Percentiles rank a stretch among this genome's conserved stretches.
Evolutionary conservation across 2,113 vertebrate genomes (phyloP).

Genomic region (Daubentonia madagascariensis): DNA sequence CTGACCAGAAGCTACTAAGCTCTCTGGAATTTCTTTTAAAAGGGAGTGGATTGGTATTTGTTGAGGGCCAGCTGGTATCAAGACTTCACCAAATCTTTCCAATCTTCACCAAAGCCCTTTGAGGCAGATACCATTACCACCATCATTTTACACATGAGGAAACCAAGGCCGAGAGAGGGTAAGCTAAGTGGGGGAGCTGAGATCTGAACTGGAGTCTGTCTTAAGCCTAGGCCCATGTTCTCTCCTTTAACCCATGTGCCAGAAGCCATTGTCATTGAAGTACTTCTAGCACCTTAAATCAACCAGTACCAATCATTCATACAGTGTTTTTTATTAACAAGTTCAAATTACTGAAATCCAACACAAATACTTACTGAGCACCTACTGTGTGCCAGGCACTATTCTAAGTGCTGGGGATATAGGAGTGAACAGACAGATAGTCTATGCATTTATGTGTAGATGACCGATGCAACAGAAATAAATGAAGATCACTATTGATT

Average conservation of each 20-base stretch:
- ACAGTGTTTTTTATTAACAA: background rate
- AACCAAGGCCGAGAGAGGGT: background rate
- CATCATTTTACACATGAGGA: background rate
- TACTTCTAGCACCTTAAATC: background rate
- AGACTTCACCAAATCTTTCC: background rate
- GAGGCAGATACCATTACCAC: background rate
- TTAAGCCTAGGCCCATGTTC: background rate
- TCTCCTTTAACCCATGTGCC: background rate
- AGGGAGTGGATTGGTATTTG: background rate
- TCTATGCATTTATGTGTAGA: background rate
- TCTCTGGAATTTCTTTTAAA: constrained; percentile 16
- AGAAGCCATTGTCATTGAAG: constrained; percentile 17
- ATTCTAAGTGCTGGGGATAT: background rate
- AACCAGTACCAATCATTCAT: background rate
- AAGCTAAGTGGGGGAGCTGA: background rate
- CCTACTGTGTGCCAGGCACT: background rate
- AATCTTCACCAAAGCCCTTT: background rate
- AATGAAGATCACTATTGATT: background rate
- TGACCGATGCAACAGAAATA: background rate
- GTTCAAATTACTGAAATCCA: constrained; percentile 9
- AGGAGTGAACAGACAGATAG: background rate
- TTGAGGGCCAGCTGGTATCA: background rate
- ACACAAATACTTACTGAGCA: background rate
- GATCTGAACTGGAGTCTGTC: background rate
- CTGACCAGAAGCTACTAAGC: background rate